Conservation (phyloP, 2,888 invertebrate species). For the Orthosia incerta region DNA sequence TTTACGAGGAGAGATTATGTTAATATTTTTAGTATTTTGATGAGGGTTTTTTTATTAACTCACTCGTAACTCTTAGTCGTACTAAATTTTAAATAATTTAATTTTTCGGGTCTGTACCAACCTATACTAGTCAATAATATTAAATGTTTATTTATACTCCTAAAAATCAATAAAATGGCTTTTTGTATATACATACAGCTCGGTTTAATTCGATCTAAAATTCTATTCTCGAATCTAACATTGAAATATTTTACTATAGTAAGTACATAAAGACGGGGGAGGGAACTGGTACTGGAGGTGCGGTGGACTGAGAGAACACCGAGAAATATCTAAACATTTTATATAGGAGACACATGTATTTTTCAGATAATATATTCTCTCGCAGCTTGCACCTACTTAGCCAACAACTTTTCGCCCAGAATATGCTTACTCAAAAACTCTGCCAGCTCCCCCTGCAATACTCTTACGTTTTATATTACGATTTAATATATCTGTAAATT, state of each 20-base stretch:
- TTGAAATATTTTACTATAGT: constrained; percentile 25
- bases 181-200: constrained; percentile 11
- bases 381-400: too few species aligned
- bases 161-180: constrained; percentile 1
- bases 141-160: not conserved
- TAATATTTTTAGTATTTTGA: not conserved
- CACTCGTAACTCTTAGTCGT: not conserved
- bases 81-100: constrained; percentile 19
- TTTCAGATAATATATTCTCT: too few species aligned
- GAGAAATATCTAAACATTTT: too few species aligned
- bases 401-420: too few species aligned
- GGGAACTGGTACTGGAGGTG: too few species aligned
- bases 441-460: not conserved
- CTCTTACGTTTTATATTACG: constrained; percentile 37
- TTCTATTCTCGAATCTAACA: constrained; percentile 42
- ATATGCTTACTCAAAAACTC: too few species aligned
- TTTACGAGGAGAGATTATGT: not conserved
- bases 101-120: constrained; percentile 25
- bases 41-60: not conserved
- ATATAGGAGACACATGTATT: too few species aligned
- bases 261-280: constrained; percentile 8
- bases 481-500: constrained; percentile 25
- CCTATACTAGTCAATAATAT: constrained; percentile 52
- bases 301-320: too few species aligned
- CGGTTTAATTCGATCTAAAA: constrained; percentile 4